These are phyloP conservation scores for Acridotheres tristis DNA, from an alignment of 2,797 vertebrate species.

Conservation along the genomic window DNA sequence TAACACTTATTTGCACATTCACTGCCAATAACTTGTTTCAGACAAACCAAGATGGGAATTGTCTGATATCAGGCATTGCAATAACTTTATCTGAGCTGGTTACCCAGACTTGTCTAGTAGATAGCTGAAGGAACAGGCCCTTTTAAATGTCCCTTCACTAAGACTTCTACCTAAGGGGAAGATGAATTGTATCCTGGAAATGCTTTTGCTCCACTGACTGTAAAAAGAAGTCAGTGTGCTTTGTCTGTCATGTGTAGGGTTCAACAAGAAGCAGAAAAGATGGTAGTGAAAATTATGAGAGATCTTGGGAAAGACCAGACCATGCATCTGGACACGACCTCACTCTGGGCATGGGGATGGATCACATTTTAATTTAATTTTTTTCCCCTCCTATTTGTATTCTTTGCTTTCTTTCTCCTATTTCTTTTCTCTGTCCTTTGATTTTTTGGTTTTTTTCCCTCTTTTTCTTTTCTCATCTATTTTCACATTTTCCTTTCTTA, in stretches of 20 bases:
- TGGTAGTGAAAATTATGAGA: neutral
- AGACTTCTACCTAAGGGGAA: neutral
- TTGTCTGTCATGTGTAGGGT: neutral
- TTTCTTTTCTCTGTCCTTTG: neutral
- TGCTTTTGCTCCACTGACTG: neutral
- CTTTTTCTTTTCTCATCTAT: neutral
- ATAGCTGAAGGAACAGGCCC: neutral
- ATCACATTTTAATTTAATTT: neutral
- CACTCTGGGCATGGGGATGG: accelerated
- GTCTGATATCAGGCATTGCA: neutral
- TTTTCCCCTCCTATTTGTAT: neutral
- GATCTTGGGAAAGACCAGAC: neutral
- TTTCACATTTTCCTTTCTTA: neutral
- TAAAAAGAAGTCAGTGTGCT: neutral
- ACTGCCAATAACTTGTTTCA: neutral
- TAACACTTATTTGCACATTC: neutral
- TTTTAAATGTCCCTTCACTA: neutral
- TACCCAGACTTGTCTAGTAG: neutral
- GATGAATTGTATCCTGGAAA: neutral
- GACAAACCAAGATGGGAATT: neutral
- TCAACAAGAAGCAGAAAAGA: neutral
- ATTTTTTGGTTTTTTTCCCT: neutral
- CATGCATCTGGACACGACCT: accelerated
- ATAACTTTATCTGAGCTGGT: neutral
- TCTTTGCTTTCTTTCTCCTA: neutral